Evolutionary conservation across 1,140 invertebrate species (phyloP).

Genomic region (Asbolus verrucosus): DNA sequence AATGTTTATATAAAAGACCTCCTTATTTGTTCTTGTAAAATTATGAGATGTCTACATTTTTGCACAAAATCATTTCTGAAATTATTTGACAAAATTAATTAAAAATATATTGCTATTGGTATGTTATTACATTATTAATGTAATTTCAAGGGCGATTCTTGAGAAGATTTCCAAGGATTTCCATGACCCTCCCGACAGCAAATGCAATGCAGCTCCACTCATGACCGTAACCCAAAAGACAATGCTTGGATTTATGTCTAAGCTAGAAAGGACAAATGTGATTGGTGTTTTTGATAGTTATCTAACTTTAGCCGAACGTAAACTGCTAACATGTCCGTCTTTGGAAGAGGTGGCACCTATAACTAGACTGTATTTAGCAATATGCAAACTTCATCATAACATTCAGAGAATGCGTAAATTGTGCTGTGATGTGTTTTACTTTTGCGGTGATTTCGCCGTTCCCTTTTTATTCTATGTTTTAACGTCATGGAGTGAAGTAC

Average conservation of each 20-base stretch:
- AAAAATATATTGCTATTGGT: too few relatives aligned
- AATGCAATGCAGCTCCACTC: constrained; percentile 53
- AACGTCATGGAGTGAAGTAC: constrained; percentile 59
- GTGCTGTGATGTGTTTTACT: constrained; percentile 59
- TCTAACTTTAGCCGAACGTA: constrained; percentile 40
- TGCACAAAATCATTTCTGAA: too few relatives aligned
- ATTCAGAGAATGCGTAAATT: constrained; percentile 56
- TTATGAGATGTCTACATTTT: too few relatives aligned
- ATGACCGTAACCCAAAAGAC: constrained; percentile 57
- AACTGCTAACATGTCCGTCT: constrained; percentile 17
- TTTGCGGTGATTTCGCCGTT: constrained; percentile 55
- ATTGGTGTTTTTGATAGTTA: constrained; percentile 49
- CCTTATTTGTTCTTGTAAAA: too few relatives aligned
- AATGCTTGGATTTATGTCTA: constrained; percentile 51
- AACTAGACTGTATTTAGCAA: constrained; percentile 53
- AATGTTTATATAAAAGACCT: too few relatives aligned
- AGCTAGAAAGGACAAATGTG: constrained; percentile 47
- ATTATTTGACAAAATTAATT: too few relatives aligned
- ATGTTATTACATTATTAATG: constrained; percentile 3
- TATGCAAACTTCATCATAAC: constrained; percentile 54
- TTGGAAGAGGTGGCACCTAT: constrained; percentile 31
- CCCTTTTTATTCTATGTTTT: constrained; percentile 58
- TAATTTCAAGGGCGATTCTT: constrained; percentile 52
- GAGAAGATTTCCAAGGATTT: constrained; percentile 49
- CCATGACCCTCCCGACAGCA: constrained; percentile 49